These are phyloP conservation scores for Oplegnathus fasciatus DNA, from an alignment of 2,113 vertebrate species.

Conservation along the genomic window DNA sequence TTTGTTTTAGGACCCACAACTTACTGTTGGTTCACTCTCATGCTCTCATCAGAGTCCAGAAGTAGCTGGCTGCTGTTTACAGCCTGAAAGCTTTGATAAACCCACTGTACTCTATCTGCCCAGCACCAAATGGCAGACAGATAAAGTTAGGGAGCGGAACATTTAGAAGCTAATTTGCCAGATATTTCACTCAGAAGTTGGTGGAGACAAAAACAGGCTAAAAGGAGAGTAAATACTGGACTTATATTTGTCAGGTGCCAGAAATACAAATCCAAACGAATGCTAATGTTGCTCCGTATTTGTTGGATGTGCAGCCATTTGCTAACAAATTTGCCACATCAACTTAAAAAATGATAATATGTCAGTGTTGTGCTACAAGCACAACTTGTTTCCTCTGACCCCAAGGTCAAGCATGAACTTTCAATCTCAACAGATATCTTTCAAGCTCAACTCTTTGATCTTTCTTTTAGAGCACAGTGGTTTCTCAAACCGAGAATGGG, in stretches of 20 bases:
- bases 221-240: too few species aligned
- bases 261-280: not conserved
- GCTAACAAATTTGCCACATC: not conserved
- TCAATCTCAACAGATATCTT: not conserved
- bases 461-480: conserved; percentile 56
- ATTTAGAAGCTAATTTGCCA: not conserved
- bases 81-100: too few species aligned
- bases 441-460: not conserved
- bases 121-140: too few species aligned
- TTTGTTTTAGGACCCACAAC: too few species aligned
- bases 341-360: conserved; percentile 2
- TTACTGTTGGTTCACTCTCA: not conserved
- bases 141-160: too few species aligned
- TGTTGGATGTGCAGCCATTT: not conserved
- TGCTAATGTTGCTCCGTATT: not conserved
- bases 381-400: not conserved
- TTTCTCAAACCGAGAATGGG: conserved; percentile 73
- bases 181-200: too few species aligned
- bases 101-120: too few species aligned
- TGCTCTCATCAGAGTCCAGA: too few species aligned
- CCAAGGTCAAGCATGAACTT: not conserved
- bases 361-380: not conserved
- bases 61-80: too few species aligned
- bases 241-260: not conserved
- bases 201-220: too few species aligned